Evolutionary conservation across 1,140 invertebrate genomes (phyloP), one percentile per base, ranked within the genome.

Genomic region (Drosophila sulfurigaster): DNA sequence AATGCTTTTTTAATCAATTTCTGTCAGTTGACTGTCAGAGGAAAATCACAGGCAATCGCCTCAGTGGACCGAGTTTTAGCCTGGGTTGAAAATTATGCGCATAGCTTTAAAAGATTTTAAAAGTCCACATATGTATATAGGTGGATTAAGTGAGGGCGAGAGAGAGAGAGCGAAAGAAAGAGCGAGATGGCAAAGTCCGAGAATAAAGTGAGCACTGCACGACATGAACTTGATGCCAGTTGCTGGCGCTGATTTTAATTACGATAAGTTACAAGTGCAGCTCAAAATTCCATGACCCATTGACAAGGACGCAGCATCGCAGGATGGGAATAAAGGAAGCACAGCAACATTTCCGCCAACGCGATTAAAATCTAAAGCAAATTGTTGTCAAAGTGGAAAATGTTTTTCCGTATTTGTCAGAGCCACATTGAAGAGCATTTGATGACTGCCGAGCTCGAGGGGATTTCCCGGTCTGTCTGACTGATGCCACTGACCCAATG

Each of bases 401-500:
- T 75, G 78, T 56, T 69, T 78, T 87, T 87, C 83, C 83, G 73
- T 83, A 72, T 87, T 87, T 87, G 75, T 87, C 45, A 58, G 79
- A 60, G 62, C 59, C 51, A 60, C 75, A 72, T 64, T 77, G 68
- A 82, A 79, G 78, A 66, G 67, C 64, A 15, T 56, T 52, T 65
- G 75, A 71, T 67, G 30, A 57, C 56, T 64, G 41, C 48, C 46
- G 8, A 35, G 56, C 20, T 41, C 54, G 16, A 15, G 20, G 20
- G 32, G 8, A 43, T 41, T 54, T 20, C 13, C 10, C 11, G 32
- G 1, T 46, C 15, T 11, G 2, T 16, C 46, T 11, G 28, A 38
- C 16, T 82, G 80, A 88, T 87, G 83, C 83, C 85, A 88, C 85
- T 88, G 83, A 88, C 83, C 83, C 62, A 88, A 78, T 89, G 80